Base-by-base conservation (phyloP, 2,113 vertebrate species). In the Excalfactoria chinensis region DNA sequence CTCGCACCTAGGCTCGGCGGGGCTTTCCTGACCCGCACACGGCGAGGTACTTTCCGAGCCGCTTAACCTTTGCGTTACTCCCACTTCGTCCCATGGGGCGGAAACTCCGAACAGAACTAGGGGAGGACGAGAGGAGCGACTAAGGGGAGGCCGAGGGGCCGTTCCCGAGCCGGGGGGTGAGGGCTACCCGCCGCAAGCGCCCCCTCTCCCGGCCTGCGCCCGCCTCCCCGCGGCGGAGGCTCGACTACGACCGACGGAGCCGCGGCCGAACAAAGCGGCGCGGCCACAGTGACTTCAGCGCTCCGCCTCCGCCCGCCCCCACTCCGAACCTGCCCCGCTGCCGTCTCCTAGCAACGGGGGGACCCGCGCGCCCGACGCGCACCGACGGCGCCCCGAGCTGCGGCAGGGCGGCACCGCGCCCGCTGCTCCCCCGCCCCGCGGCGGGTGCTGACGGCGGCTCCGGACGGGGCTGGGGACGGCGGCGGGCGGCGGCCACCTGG, bases 11-110 rank as follows among this genome's bases (percentile, higher is more conserved):
- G 49, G 62, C 71, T 40, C 68, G 7, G 49, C 55, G 96, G 96
- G 96, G 91, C 40, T 96, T 97, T 97, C 95, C 96, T 48, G 60
- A 34, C 35, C n/a, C n/a, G 53, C 76, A 11, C 53, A 28, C 32
- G 7, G 63, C 26, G 40, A 70, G 93, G 95, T 96, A 92, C 93
- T 97, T 97, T 97, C 96, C 96, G 43, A 75, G 70, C 41, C 68
- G 73, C 80, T 83, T 96, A 95, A 95, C 90, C 91, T 96, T 96
- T 96, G 78, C 48, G 28, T 78, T 78, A 69, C 85, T 79, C 59
- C 71, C 79, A 82, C 93, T 95, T 66, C n/a, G 53, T 85, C 69
- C 56, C 4, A 17, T 53, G 78, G 40, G 71, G 40, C 60, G 94
- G 90, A 96, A 95, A 95, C 88, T 94, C 89, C 93, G 63, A 23